Conservation (phyloP, 2,797 vertebrate species). For the Anniella stebbinsi region DNA sequence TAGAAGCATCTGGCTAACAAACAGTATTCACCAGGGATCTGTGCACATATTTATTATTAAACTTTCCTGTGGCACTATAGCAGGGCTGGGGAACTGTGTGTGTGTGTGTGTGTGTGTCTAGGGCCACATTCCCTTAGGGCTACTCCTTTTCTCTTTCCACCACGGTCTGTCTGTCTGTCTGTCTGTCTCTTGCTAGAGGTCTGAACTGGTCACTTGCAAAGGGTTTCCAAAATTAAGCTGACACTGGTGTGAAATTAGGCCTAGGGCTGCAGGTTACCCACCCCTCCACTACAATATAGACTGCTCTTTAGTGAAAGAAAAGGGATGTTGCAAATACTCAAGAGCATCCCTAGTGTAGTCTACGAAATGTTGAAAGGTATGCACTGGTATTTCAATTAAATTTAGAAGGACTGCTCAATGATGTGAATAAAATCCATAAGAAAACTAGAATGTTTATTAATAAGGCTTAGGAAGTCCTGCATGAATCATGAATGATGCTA, state of each 20-base stretch:
- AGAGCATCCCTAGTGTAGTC: neutral
- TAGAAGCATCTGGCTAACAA: neutral
- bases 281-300: neutral
- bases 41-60: neutral
- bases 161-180: too few species aligned
- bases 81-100: neutral
- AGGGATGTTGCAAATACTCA: neutral
- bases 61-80: neutral
- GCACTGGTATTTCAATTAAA: conserved; percentile 1
- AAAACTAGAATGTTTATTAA: conserved; percentile 37
- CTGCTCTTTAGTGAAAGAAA: neutral
- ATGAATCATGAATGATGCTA: neutral
- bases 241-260: neutral
- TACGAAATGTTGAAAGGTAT: neutral
- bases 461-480: conserved; percentile 35
- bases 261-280: neutral
- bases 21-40: neutral
- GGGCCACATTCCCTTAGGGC: neutral
- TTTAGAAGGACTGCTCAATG: conserved; percentile 19
- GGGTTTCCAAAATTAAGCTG: neutral
- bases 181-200: neutral
- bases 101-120: too few species aligned
- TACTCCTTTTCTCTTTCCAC: too few species aligned
- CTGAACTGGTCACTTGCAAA: neutral
- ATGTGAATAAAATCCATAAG: conserved; percentile 40